These are phyloP conservation scores for Zoanthus sansibaricus DNA, from an alignment of 92 coral and sea anemone genomes.

Conservation along the genomic window DNA sequence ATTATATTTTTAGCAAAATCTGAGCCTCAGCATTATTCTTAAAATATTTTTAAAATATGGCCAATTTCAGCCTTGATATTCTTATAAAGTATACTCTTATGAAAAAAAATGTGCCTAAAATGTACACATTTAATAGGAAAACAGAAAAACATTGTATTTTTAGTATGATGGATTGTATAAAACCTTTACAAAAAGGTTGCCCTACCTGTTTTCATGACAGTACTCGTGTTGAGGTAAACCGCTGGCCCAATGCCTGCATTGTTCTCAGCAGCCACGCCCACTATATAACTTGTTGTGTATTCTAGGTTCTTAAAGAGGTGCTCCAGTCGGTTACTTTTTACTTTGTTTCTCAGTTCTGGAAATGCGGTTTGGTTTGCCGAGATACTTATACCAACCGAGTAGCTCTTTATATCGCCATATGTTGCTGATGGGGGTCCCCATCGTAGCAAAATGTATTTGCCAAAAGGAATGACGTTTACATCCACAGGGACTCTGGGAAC, in stretches of 20 bases:
- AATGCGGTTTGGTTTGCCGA: not conserved
- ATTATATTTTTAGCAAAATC: too few relatives aligned
- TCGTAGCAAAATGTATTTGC: slow-evolving; percentile 4
- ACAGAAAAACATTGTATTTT: too few relatives aligned
- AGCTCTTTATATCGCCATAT: not conserved
- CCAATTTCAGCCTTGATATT: too few relatives aligned
- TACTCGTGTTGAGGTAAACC: not conserved
- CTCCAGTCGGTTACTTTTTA: slow-evolving; percentile 7
- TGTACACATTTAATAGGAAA: too few relatives aligned
- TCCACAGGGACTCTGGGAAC: slow-evolving; percentile 26
- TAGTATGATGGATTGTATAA: too few relatives aligned
- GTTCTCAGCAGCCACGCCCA: slow-evolving; percentile 74
- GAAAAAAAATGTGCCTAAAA: too few relatives aligned
- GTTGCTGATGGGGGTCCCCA: not conserved
- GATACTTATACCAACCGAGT: not conserved
- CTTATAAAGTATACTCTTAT: too few relatives aligned
- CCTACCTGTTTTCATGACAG: slow-evolving; percentile 1
- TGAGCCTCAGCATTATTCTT: too few relatives aligned
- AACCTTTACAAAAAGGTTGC: too few relatives aligned
- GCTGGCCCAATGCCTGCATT: slow-evolving; percentile 65
- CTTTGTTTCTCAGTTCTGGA: not conserved
- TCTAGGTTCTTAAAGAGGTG: slow-evolving; percentile 60
- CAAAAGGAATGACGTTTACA: slow-evolving; percentile 11
- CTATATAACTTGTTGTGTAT: slow-evolving; percentile 60
- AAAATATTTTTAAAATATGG: too few relatives aligned